These are phyloP conservation scores for Pelecanoides urinatrix DNA, from an alignment of 2,113 vertebrate genomes.

Conservation along the genomic window DNA sequence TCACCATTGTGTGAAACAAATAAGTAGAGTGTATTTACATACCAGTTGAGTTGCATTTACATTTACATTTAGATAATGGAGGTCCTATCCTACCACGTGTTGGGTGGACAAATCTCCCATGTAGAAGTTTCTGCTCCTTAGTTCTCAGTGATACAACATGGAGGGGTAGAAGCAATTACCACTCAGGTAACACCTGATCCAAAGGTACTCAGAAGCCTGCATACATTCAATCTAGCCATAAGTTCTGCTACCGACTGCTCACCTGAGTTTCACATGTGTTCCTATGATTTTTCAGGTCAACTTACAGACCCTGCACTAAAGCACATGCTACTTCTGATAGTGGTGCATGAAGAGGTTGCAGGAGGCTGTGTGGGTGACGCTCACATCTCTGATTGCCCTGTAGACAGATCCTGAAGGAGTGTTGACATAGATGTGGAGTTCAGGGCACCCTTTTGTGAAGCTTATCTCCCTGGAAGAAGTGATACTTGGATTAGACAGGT, in stretches of 20 bases:
- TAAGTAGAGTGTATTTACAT: not conserved
- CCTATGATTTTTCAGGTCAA: not conserved
- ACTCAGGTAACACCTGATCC: not conserved
- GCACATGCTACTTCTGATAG: not conserved
- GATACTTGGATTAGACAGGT: not conserved
- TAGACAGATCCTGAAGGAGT: not conserved
- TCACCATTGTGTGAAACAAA: not conserved
- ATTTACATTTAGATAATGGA: not conserved
- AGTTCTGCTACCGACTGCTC: not conserved
- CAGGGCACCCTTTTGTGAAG: not conserved
- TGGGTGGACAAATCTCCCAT: not conserved
- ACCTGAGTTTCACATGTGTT: not conserved
- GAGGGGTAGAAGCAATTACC: not conserved
- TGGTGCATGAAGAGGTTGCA: not conserved
- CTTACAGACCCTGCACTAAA: not conserved
- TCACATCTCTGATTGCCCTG: not conserved
- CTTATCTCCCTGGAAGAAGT: not conserved
- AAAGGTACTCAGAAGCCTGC: not conserved
- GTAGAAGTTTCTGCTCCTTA: not conserved
- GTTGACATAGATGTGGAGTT: not conserved
- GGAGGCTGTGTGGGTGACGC: not conserved
- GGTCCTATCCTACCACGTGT: not conserved
- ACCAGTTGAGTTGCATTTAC: not conserved
- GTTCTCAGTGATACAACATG: not conserved
- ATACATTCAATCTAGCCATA: not conserved